Percentiles rank a stretch among this genome's conserved stretches.
Conservation (phyloP, 1,140 invertebrate genomes). For the Leucophenga varia region DNA sequence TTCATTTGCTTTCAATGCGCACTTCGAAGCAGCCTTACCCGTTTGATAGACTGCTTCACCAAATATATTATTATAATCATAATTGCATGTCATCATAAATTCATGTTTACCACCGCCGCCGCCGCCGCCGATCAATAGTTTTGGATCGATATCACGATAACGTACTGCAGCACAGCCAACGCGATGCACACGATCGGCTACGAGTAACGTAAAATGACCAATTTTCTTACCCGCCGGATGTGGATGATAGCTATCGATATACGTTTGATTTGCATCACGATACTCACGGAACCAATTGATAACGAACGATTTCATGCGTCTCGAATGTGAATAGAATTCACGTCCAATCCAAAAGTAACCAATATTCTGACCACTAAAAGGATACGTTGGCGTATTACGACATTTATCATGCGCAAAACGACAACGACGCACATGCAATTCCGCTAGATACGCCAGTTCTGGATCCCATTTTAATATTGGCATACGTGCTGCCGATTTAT, state of each 20-base stretch:
- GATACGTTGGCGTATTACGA: constrained; percentile 36
- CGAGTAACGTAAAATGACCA: constrained; percentile 43
- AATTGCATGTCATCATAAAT: constrained; percentile 47
- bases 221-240: constrained; percentile 47
- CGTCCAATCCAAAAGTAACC: constrained; percentile 47
- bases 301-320: constrained; percentile 46
- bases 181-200: constrained; percentile 37
- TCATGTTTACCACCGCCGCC: constrained; percentile 18
- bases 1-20: constrained; percentile 24
- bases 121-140: neutral
- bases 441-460: constrained; percentile 44
- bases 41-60: constrained; percentile 34
- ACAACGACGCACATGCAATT: constrained; percentile 39
- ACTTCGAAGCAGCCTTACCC: constrained; percentile 35
- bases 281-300: constrained; percentile 47
- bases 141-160: constrained; percentile 19
- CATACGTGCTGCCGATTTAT: constrained; percentile 35
- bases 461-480: constrained; percentile 42
- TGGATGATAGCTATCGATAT: constrained; percentile 33
- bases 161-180: constrained; percentile 44
- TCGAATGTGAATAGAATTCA: constrained; percentile 46
- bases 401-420: constrained; percentile 45
- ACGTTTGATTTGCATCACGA: constrained; percentile 43
- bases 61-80: constrained; percentile 44
- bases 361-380: constrained; percentile 47